Base-by-base conservation (phyloP, 2,888 invertebrate genomes). In the Sphecodes monilicornis region DNA sequence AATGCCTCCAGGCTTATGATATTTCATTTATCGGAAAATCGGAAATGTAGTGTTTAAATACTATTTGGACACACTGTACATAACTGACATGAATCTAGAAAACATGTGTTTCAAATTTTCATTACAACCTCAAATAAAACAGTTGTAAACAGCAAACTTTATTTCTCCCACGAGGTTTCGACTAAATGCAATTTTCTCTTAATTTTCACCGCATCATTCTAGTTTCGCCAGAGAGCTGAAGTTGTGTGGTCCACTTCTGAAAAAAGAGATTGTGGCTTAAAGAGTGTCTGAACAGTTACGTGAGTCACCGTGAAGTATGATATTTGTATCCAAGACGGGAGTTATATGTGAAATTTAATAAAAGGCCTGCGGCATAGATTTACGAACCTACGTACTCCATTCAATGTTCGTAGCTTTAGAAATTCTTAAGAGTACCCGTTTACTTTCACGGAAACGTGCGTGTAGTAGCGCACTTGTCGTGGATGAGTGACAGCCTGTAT, bases 401-500 rank as follows among this genome's bases (percentile, higher is more conserved):
- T 66, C 22, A 66, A 4, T 11, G 66, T 66, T 36, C 36, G 36
- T 66, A 22, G 36, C 66, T 66, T 66, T 66, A 36, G 36, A 66
- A 66, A 32, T 50, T 50, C 29, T 32, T 50, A 71, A 46, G 66
- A 36, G 46, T 10, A 11, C 18, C 29, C 50, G 13, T 71, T 32
- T 50, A 71, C 46, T 71, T 32, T 50, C 29, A 46, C 22, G 22
- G 29, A 22, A 71, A 71, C 32, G 71, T 50, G 43, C 71, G 50
- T 50, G 29, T 46, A 16, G 26, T 29, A 18, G 29, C 43, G 26
- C 29, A 18, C 70, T 8, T 70, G 41, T 46, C 26, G 18, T 26
- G 26, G 70, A 70, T 70, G 26, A 70, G 70, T 70, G 70, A 41
- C 70, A 70, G 41, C n/a, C 18, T 43, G 43, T 43, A n/a, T 66